Conservation (phyloP, 2,113 vertebrate species). For the Vanacampus margaritifer region DNA sequence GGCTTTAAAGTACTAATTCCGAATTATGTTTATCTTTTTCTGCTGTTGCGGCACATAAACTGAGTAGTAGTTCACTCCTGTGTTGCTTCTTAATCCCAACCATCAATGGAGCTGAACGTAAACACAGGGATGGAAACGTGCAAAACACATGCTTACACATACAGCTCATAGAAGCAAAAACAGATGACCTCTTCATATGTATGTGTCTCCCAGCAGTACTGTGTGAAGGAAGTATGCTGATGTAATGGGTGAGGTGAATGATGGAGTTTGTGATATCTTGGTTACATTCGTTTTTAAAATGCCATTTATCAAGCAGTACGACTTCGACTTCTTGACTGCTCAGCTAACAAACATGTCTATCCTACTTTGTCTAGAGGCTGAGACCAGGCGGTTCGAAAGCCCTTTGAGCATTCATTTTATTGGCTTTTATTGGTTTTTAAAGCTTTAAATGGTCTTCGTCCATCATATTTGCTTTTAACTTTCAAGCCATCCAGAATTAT, state of each 20-base stretch:
- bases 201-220: constrained; percentile 16
- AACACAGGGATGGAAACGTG: constrained; percentile 30
- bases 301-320: constrained; percentile 13
- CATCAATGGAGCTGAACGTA: constrained; percentile 9
- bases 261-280: constrained; percentile 16
- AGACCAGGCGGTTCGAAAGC: neutral
- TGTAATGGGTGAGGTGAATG: constrained; percentile 32
- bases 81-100: constrained; percentile 13
- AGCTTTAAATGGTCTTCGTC: too few species aligned
- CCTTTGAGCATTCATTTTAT: too few species aligned
- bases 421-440: too few species aligned
- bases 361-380: constrained; percentile 5
- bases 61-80: constrained; percentile 3
- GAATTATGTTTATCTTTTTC: constrained; percentile 17
- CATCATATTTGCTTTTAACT: too few species aligned
- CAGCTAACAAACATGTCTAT: constrained; percentile 16
- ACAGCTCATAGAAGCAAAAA: constrained; percentile 12
- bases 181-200: constrained; percentile 12
- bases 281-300: constrained; percentile 23
- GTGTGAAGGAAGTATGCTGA: constrained; percentile 26
- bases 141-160: neutral
- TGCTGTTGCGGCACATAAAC: constrained; percentile 13
- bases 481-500: too few species aligned
- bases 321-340: neutral
- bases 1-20: constrained; percentile 15